These are phyloP conservation scores for Dromius quadrimaculatus DNA, from an alignment of 2,888 invertebrate genomes.

Conservation along the genomic window DNA sequence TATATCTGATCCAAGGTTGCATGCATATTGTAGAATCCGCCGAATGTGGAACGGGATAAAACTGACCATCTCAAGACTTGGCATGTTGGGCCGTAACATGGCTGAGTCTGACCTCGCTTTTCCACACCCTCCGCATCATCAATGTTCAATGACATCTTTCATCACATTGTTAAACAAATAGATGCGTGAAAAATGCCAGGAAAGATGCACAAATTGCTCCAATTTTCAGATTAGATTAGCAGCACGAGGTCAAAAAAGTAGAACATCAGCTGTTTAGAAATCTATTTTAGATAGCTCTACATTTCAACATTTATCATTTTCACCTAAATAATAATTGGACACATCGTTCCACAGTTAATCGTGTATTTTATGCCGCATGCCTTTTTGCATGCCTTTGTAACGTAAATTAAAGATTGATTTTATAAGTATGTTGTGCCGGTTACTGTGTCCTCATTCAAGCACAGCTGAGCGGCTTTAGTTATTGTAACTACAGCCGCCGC, in stretches of 20 bases:
- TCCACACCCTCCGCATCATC: background rate
- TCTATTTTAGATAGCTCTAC: no score
- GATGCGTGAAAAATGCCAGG: background rate
- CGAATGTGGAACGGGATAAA: no score
- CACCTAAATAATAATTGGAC: no score
- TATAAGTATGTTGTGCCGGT: no score
- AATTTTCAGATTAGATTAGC: background rate
- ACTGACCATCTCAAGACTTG: conserved; percentile 37
- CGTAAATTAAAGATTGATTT: no score
- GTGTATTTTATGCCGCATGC: no score
- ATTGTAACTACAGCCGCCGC: no score
- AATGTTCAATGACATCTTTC: conserved; percentile 1
- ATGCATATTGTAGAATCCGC: conserved; percentile 18
- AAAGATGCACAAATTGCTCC: background rate
- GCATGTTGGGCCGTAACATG: background rate
- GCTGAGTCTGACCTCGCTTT: background rate
- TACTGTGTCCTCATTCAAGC: no score
- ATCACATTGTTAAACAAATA: background rate
- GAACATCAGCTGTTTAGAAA: no score
- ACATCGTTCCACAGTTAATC: no score
- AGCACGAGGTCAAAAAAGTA: background rate
- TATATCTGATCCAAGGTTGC: conserved; percentile 17
- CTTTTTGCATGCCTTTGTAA: no score
- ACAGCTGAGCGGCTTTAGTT: conserved; percentile 8
- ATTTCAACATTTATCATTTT: no score